phyloP scores from a whole-genome alignment of 2,888 invertebrate species.

The Acrobasis repandana region DNA sequence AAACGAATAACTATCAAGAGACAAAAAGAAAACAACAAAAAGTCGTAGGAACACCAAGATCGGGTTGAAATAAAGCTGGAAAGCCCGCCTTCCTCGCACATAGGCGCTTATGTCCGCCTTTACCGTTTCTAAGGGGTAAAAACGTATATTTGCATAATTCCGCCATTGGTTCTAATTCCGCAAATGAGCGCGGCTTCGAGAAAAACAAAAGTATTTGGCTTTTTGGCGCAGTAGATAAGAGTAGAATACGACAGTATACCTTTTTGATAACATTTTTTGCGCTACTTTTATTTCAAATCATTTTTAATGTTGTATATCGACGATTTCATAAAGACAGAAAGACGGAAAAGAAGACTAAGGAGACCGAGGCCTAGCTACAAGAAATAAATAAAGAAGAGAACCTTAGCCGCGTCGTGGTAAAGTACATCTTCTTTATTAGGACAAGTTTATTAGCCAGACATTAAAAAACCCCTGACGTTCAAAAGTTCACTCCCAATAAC shows the following conservation, averaged over 20 bases:
- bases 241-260: not conserved
- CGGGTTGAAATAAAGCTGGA: slow-evolving; percentile 7
- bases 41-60: not conserved
- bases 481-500: too few relatives aligned
- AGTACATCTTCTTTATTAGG: too few relatives aligned
- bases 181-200: slow-evolving; percentile 16
- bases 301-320: too few relatives aligned
- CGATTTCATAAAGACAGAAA: too few relatives aligned
- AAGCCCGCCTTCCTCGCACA: not conserved
- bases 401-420: too few relatives aligned
- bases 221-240: slow-evolving; percentile 3
- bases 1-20: not conserved
- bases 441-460: too few relatives aligned
- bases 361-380: too few relatives aligned
- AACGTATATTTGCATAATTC: slow-evolving; percentile 24
- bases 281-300: too few relatives aligned
- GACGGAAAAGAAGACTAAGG: too few relatives aligned
- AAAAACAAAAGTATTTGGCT: slow-evolving; percentile 11
- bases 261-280: too few relatives aligned
- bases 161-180: slow-evolving; percentile 22
- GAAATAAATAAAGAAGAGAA: too few relatives aligned
- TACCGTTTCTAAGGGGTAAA: slow-evolving; percentile 14
- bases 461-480: too few relatives aligned
- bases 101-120: slow-evolving; percentile 4
- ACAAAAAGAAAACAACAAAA: not conserved